These are phyloP conservation scores for Crocidura indochinensis DNA, from an alignment of 2,797 vertebrate species.

Conservation along the genomic window DNA sequence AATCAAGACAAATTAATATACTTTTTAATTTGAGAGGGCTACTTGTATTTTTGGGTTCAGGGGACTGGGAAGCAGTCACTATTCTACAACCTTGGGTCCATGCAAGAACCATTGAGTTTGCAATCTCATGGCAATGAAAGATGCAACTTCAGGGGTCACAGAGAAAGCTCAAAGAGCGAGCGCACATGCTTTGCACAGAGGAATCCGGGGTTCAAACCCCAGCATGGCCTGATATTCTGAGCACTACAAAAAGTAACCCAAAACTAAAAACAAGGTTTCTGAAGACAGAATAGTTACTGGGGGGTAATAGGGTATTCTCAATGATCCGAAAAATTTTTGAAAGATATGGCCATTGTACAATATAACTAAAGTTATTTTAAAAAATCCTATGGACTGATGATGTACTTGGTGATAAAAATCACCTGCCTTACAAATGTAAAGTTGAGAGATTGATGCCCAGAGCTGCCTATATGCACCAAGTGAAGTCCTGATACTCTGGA, in stretches of 20 bases:
- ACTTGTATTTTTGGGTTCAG: neutral
- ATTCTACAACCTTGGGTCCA: neutral
- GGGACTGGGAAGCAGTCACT: neutral
- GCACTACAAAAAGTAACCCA: no score
- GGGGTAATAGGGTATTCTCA: no score
- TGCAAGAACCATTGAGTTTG: neutral
- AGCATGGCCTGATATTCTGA: no score
- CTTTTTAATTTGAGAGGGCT: slow-evolving; percentile 17
- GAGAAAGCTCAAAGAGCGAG: no score
- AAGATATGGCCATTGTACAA: neutral
- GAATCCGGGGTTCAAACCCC: no score
- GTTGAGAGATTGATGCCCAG: no score
- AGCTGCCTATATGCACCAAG: no score
- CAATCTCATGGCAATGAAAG: neutral
- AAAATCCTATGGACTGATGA: neutral
- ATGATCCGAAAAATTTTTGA: neutral
- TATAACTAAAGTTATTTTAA: slow-evolving; percentile 54
- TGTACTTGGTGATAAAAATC: no score
- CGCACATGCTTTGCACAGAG: no score
- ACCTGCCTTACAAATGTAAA: no score
- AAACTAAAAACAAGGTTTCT: neutral
- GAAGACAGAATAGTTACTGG: neutral
- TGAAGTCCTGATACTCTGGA: no score
- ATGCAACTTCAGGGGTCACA: no score
- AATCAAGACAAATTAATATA: neutral